These are phyloP conservation scores for Temnothorax unifasciatus DNA, from an alignment of 2,888 invertebrate species.

Conservation along the genomic window DNA sequence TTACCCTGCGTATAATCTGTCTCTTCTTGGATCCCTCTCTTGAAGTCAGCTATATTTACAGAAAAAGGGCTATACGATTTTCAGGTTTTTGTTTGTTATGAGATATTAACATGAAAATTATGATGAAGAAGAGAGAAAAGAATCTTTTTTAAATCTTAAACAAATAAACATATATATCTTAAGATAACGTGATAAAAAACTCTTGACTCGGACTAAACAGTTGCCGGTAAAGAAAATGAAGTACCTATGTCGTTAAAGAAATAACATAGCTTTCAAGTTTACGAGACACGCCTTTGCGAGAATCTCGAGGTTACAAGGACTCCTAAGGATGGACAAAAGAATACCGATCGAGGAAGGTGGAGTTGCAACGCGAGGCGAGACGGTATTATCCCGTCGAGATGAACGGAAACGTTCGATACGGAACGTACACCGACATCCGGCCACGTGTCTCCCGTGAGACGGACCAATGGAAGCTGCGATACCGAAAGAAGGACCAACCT, in stretches of 20 bases:
- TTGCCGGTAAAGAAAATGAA: not conserved
- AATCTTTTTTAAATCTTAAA: not conserved
- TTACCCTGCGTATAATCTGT: conserved; percentile 38
- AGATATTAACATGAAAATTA: conserved; percentile 10
- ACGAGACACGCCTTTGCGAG: conserved; percentile 52
- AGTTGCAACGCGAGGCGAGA: conserved; percentile 75
- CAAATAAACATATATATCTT: not conserved
- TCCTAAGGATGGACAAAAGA: conserved; percentile 60
- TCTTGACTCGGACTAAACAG: conserved; percentile 15
- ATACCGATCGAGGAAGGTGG: conserved; percentile 74
- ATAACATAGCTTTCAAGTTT: conserved; percentile 42
- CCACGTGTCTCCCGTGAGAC: conserved; percentile 81
- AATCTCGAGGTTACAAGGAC: conserved; percentile 46
- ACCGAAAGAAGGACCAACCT: conserved; percentile 64
- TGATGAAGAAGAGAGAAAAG: not conserved
- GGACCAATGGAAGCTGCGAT: conserved; percentile 68
- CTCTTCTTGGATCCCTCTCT: conserved; percentile 47
- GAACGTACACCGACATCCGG: conserved; percentile 83
- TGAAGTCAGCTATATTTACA: conserved; percentile 63
- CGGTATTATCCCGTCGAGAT: conserved; percentile 74
- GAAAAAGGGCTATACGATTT: conserved; percentile 24
- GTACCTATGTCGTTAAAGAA: not conserved
- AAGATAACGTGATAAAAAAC: not conserved
- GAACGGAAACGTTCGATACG: conserved; percentile 79
- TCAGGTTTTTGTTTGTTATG: not conserved